These are phyloP conservation scores for Megamerina dolium DNA, from an alignment of 2,888 invertebrate species.

Conservation along the genomic window DNA sequence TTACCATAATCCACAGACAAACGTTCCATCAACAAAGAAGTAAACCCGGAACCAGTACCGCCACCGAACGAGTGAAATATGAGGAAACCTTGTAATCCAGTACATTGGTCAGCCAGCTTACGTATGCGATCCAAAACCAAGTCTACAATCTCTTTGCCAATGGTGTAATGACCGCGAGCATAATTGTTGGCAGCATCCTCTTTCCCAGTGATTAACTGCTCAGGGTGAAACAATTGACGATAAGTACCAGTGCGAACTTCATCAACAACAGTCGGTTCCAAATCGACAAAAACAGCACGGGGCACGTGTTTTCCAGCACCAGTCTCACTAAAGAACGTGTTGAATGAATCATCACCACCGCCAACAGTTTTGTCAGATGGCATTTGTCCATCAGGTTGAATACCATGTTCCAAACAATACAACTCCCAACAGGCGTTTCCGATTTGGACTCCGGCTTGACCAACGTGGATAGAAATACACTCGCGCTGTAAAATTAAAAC, in stretches of 20 bases:
- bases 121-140: constrained; percentile 74
- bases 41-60: constrained; percentile 90
- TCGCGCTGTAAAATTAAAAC: constrained; percentile 58
- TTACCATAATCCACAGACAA: constrained; percentile 89
- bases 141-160: constrained; percentile 85
- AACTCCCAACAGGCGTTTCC: constrained; percentile 85
- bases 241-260: constrained; percentile 80
- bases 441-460: constrained; percentile 81
- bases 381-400: constrained; percentile 80
- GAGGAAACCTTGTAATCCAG: constrained; percentile 80
- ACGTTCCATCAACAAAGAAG: constrained; percentile 86
- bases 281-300: constrained; percentile 80
- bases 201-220: constrained; percentile 86
- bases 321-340: constrained; percentile 73
- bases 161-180: constrained; percentile 89
- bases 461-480: constrained; percentile 81
- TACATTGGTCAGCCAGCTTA: constrained; percentile 80
- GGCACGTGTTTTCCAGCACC: constrained; percentile 77
- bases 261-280: constrained; percentile 89
- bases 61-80: constrained; percentile 90
- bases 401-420: constrained; percentile 77
- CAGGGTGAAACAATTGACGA: constrained; percentile 81
- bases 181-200: constrained; percentile 93
- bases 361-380: constrained; percentile 74
- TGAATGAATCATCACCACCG: constrained; percentile 70